Percentiles rank a stretch among this genome's conserved stretches.
Conservation (phyloP, 2,797 vertebrate genomes). For the Morus bassanus region DNA sequence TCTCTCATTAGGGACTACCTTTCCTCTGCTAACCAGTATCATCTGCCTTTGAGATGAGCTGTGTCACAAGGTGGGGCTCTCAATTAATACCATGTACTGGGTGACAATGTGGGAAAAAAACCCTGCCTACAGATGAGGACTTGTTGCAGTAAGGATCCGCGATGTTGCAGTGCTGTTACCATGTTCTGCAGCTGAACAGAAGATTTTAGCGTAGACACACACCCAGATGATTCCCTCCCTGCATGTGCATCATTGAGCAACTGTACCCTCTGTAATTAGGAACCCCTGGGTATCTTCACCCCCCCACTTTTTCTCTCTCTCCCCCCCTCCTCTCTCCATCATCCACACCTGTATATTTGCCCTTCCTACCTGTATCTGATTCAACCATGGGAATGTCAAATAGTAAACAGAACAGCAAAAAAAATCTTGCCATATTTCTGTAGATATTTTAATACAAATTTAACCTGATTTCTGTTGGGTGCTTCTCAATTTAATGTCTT, state of each 20-base stretch:
- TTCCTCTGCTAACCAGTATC: not conserved
- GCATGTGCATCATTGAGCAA: not conserved
- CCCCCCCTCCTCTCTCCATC: not conserved
- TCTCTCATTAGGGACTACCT: not conserved
- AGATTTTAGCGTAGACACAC: not conserved
- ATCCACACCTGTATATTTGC: not conserved
- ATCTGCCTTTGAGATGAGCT: not conserved
- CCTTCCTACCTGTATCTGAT: not conserved
- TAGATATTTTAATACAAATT: constrained; percentile 3
- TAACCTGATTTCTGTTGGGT: not conserved
- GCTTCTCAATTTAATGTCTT: not conserved
- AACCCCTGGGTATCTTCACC: not conserved
- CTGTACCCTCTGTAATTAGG: not conserved
- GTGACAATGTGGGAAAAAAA: not conserved
- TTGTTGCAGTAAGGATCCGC: not conserved
- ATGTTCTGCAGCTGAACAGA: not conserved
- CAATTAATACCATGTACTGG: not conserved
- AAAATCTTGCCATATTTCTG: not conserved
- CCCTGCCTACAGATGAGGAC: not conserved
- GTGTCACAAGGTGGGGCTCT: not conserved
- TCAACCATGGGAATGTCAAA: not conserved
- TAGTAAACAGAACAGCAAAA: not conserved
- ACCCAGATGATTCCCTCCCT: not conserved
- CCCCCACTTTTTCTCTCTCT: not conserved
- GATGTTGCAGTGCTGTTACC: not conserved